Conservation (phyloP, 1,140 invertebrate species). For the Watersipora subatra region DNA sequence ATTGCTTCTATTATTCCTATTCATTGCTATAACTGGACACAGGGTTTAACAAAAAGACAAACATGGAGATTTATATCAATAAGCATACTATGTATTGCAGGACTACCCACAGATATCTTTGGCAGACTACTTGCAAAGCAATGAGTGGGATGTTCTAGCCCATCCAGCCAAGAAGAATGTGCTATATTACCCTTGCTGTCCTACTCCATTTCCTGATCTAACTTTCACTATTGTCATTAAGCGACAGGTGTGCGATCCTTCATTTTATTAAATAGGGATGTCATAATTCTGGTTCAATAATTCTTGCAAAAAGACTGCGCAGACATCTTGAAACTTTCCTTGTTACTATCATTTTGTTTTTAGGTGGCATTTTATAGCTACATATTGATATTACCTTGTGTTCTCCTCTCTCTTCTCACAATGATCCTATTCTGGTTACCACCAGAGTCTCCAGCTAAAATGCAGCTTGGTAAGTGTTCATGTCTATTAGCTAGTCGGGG, state of each 20-base stretch:
- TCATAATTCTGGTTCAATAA: too few species aligned
- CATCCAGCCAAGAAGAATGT: conserved; percentile 34
- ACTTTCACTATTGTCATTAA: conserved; percentile 31
- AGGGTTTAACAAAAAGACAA: too few species aligned
- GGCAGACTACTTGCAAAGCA: conserved; percentile 20
- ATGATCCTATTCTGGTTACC: conserved; percentile 20
- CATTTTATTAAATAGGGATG: too few species aligned
- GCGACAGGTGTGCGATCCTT: conserved; percentile 11
- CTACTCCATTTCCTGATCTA: conserved; percentile 46
- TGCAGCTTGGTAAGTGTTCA: conserved; percentile 14
- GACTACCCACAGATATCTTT: conserved; percentile 13
- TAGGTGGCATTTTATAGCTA: conserved; percentile 17
- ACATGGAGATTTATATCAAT: too few species aligned
- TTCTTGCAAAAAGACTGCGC: too few species aligned
- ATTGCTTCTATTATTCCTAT: too few species aligned
- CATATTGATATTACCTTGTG: conserved; percentile 23
- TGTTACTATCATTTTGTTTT: too few species aligned
- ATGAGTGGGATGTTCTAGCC: conserved; percentile 37
- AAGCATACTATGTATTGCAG: conserved; percentile 8
- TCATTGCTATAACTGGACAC: too few species aligned
- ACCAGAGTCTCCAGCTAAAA: conserved; percentile 18
- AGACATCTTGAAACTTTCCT: too few species aligned
- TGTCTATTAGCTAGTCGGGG: too few species aligned
- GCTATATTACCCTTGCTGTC: conserved; percentile 43
- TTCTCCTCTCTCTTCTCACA: conserved; percentile 37